Evolutionary conservation across 2,797 vertebrate species (phyloP).

Genomic region (Dallia pectoralis): DNA sequence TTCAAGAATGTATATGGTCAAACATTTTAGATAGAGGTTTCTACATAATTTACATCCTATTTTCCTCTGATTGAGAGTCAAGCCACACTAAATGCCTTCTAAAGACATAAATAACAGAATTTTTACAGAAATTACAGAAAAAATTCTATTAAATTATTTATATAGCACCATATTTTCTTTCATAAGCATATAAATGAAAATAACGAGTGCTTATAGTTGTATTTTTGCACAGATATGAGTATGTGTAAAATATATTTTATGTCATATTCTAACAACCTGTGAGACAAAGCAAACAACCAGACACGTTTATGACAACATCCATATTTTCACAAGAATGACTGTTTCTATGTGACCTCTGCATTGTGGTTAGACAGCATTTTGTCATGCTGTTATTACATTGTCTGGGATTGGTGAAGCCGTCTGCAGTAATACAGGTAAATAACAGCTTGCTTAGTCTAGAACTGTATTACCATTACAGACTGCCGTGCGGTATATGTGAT

Average conservation of each 20-base stretch:
- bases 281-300: not conserved
- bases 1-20: too few species aligned
- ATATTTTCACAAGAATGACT: not conserved
- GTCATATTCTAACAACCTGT: too few species aligned
- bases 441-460: constrained; percentile 56
- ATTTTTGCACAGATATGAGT: constrained; percentile 26
- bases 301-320: not conserved
- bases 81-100: not conserved
- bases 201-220: too few species aligned
- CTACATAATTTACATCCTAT: not conserved
- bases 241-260: constrained; percentile 16
- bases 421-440: constrained; percentile 62
- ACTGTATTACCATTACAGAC: constrained; percentile 56
- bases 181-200: not conserved
- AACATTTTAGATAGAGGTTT: too few species aligned
- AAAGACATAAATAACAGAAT: not conserved
- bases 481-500: constrained; percentile 37
- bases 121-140: not conserved
- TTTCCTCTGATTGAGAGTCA: not conserved
- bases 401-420: constrained; percentile 41
- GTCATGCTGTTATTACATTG: constrained; percentile 41
- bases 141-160: not conserved
- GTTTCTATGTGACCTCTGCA: constrained; percentile 20
- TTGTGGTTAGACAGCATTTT: constrained; percentile 42
- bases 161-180: not conserved